These are phyloP conservation scores for Anabas testudineus DNA, from an alignment of 2,797 vertebrate species.

Conservation along the genomic window DNA sequence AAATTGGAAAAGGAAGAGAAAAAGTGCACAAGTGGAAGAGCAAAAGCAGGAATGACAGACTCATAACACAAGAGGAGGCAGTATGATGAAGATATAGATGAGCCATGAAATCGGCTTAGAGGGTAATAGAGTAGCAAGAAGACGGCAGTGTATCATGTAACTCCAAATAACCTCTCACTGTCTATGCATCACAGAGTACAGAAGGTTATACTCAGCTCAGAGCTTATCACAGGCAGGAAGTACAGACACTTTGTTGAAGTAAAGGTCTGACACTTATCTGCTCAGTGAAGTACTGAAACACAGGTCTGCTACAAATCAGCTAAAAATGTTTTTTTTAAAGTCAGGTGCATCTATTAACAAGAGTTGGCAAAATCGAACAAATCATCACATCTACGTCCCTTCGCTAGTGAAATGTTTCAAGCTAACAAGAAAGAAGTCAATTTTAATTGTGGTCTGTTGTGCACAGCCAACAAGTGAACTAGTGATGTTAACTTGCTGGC, in stretches of 20 bases:
- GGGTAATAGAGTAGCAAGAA: slow-evolving; percentile 43
- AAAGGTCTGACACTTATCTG: not conserved
- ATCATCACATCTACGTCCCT: too few species aligned
- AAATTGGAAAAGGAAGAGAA: not conserved
- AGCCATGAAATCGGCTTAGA: slow-evolving; percentile 34
- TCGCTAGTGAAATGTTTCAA: too few species aligned
- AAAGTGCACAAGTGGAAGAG: not conserved
- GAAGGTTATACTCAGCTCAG: slow-evolving; percentile 1
- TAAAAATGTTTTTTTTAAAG: not conserved
- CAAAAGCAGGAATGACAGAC: not conserved
- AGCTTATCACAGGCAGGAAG: not conserved
- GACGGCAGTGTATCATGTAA: slow-evolving; percentile 27
- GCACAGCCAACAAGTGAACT: too few species aligned
- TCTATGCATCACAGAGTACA: not conserved
- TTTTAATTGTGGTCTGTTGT: too few species aligned
- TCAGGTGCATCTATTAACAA: too few species aligned
- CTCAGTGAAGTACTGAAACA: not conserved
- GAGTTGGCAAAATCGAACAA: too few species aligned
- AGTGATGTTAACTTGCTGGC: too few species aligned
- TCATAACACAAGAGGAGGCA: not conserved
- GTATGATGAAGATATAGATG: not conserved
- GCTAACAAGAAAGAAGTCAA: too few species aligned
- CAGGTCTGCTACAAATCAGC: not conserved
- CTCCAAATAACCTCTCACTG: slow-evolving; percentile 15
- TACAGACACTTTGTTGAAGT: not conserved